Evolutionary conservation across 2,888 invertebrate species (phyloP), one percentile per base, ranked within the genome.

Genomic region (Phortica magna): DNA sequence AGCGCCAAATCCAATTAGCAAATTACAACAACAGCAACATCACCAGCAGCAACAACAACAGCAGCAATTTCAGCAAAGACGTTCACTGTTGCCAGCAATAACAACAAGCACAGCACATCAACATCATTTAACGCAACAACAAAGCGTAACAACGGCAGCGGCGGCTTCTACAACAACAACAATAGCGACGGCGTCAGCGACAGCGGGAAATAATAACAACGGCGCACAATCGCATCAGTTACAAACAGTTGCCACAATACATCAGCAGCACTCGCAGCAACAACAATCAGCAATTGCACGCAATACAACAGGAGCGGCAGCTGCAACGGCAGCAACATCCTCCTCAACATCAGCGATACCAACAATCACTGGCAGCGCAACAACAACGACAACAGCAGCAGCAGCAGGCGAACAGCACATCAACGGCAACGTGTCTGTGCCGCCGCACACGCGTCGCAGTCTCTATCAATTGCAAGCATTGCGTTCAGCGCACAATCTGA

Each of bases 171-270:
- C 76, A 70, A 83, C 81, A 81, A 83, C 85, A 77, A 65, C 82
- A 79, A 73, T 83, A 70, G 73, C 82, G 74, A 65, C 82, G 79
- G 78, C 80, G 57, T 59, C 82, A 71, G 76, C 80, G 9, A 17
- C 59, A 59, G 19, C 59, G 48, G 61, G 61, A 22, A 61, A 61
- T 61, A 61, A 9, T 19, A 10, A 17, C 19, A 14, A 12, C 31
- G 48, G 55, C 48, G 22, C 77, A 55, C 87, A 85, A 77, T 80
- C 89, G 76, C 87, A 90, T 82, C 92, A 91, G 83, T 84, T 91
- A 73, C 91, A 91, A 83, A 90, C 91, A 59, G 87, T 91, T 79
- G 90, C 90, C 79, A 90, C 91, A 80, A 88, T 90, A 81, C 91
- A 91, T 79, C 88, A 84, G 77, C 91, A 86, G 82, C 84, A 84